These are phyloP conservation scores for Xenus cinereus DNA, from an alignment of 2,113 vertebrate species.

Conservation along the genomic window DNA sequence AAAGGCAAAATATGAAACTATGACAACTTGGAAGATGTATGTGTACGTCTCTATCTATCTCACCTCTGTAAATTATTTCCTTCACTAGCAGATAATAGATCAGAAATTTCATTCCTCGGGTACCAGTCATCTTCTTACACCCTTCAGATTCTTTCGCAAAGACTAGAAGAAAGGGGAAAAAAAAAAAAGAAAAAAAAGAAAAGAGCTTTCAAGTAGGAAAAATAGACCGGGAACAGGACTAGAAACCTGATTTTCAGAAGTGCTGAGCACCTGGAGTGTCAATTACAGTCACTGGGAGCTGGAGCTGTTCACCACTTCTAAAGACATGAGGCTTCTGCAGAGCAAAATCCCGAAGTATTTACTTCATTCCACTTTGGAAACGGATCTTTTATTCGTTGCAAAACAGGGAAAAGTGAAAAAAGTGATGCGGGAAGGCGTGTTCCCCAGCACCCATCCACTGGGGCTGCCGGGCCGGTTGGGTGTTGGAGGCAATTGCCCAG, in stretches of 20 bases:
- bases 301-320: background rate
- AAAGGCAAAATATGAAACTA: constrained; percentile 4
- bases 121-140: background rate
- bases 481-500: constrained; percentile 69
- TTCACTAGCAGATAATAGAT: constrained; percentile 19
- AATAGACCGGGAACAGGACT: background rate
- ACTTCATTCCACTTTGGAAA: background rate
- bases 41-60: constrained; percentile 12
- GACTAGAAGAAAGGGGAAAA: background rate
- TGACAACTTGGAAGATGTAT: background rate
- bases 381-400: background rate
- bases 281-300: background rate
- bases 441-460: constrained; percentile 36
- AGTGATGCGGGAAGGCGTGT: constrained; percentile 12
- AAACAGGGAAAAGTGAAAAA: background rate
- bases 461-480: constrained; percentile 45
- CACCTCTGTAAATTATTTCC: constrained; percentile 40
- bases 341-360: background rate
- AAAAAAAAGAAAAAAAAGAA: background rate
- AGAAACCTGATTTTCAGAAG: constrained; percentile 23
- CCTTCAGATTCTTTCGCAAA: background rate
- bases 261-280: constrained; percentile 13
- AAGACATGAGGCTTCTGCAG: background rate
- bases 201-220: background rate
- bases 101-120: background rate